Base-by-base conservation (phyloP, 2,797 vertebrate genomes). In the Gymnothorax reevesii region DNA sequence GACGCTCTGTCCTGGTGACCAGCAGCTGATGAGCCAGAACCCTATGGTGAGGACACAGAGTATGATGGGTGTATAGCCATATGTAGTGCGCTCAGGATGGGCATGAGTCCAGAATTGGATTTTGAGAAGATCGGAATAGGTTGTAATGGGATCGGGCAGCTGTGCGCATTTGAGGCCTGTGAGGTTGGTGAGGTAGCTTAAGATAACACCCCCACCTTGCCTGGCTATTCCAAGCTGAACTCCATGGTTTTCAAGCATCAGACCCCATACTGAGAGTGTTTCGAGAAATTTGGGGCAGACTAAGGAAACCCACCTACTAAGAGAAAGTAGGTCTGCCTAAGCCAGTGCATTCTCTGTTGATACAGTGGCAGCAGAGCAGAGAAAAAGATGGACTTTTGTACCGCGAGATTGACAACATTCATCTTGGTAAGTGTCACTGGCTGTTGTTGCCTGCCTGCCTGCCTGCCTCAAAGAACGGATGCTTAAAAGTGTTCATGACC, bases 41-140 rank as follows among this genome's bases (percentile, higher is more conserved):
- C 62, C 42, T 22, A 69, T 7, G 4, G 75, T 79, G 85, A 86
- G 82, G 2, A 87, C 10, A 13, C 15, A 10, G 83, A 82, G 15
- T 82, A 75, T 89, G 86, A 90, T 55, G 75, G n/a, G 42, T 84
- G 25, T 69, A 33, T 66, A 4, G 85, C 57, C 20, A 83, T 88
- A 3, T 88, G 79, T 49, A 59, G 83, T 83, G 62, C 66, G 33
- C 57, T 85, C 6, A 57, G 52, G 5, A 86, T 77, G 7, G 84
- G 60, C 64, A 87, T 4, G 54, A 33, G n/a, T 20, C 22, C 60
- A 13, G 59, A 42, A 5, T 17, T 25, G 59, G 55, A 86, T 12
- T 54, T 86, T 69, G 57, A 12, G 10, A 71, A 17, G 7, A 8
- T 66, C 4, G 84, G 84, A 1, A 1, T 55, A 2, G 20, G 55